Base-by-base conservation (phyloP, 2,797 vertebrate species). In the Muscicapa comitata region DNA sequence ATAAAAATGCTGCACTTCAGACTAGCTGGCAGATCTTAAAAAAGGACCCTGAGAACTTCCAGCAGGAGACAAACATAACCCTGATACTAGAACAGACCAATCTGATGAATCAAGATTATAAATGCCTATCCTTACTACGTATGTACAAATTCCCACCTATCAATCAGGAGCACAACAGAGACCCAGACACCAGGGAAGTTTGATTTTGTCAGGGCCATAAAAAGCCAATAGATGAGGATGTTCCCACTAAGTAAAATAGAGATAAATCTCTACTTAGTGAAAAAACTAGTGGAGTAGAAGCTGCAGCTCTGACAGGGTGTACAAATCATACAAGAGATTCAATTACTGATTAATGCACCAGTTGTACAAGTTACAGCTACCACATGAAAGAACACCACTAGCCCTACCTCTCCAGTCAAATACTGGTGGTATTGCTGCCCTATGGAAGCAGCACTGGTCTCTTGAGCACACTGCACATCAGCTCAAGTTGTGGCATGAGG, bases 361-460 rank as follows among this genome's bases (percentile, higher is more conserved):
- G n/a, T 66, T 84, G 38, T 55, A 25, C 31, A 45, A 51, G 51
- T 79, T 77, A 67, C 31, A 86, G 57, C 35, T 54, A 68, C 42
- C 73, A 84, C 25, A 66, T 8, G 6, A 45, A 83, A 71, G 79
- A 71, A 29, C 11, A 51, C 3, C 3, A 5, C 31, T 35, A 25
- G 13, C 9, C 31, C 26, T 25, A 24, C 33, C 26, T 53, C 42
- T 42, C n/a, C 72, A 78, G 48, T 35, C 40, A 55, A 72, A 79
- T 37, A 55, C 81, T 10, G 40, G n/a, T 80, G 45, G 37, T 86
- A 57, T 25, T 71, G 42, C 57, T 54, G 43, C 25, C 33, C 26
- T 26, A 1, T 1, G 1, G 9, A 89, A 87, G 21, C 0, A 0
- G 20, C 45, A 63, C 16, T 4, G 3, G 7, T 68, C 42, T 12